phyloP scores from a whole-genome alignment of 2,797 vertebrate species.

The Xenops minutus region DNA sequence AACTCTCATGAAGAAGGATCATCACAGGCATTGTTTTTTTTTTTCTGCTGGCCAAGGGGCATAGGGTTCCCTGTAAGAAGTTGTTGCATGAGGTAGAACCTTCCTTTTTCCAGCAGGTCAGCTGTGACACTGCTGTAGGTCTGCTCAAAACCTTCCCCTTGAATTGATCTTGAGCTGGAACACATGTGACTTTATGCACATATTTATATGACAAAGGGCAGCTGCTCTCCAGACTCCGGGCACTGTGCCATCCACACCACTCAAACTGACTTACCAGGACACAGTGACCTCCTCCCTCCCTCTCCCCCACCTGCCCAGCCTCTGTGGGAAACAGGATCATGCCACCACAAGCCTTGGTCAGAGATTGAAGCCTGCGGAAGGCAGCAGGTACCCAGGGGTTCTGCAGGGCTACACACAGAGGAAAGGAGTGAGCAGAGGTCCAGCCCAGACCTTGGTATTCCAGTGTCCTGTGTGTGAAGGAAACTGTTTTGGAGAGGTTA shows the following conservation, averaged over 20 bases:
- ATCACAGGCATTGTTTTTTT: background rate
- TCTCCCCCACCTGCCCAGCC: background rate
- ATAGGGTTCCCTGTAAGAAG: fast-evolving
- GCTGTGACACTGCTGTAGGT: background rate
- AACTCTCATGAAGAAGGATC: background rate
- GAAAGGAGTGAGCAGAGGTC: background rate
- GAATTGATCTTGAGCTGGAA: background rate
- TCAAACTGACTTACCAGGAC: background rate
- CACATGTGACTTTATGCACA: fast-evolving
- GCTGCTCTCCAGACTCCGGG: background rate
- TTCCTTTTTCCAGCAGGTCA: background rate
- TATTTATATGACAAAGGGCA: conserved; percentile 14
- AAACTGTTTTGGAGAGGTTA: background rate
- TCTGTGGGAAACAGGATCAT: background rate
- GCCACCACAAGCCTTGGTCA: fast-evolving
- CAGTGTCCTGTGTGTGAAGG: background rate
- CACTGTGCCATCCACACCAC: background rate
- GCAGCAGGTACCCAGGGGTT: fast-evolving
- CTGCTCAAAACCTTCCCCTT: background rate
- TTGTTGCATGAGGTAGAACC: background rate
- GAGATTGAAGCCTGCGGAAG: background rate
- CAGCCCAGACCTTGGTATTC: background rate
- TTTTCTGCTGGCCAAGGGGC: background rate
- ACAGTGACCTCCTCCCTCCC: background rate
- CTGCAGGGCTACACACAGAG: background rate